Evolutionary conservation across 2,888 invertebrate species (phyloP).

Genomic region (Rosalia funebris): DNA sequence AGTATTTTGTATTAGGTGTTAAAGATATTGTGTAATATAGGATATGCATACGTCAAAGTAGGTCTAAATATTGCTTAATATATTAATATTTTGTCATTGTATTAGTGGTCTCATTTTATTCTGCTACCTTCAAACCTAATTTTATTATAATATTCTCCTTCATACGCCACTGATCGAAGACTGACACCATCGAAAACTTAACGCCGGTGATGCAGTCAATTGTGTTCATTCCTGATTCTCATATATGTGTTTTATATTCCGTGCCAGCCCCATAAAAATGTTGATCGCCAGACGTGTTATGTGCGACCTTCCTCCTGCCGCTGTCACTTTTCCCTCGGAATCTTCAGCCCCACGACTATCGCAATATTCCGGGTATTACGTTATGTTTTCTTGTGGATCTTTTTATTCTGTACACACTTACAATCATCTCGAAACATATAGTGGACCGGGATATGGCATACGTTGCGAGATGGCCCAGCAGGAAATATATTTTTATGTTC

Average conservation of each 20-base stretch:
- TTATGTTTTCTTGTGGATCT: constrained; percentile 27
- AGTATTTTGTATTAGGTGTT: too few relatives aligned
- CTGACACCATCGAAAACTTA: too few relatives aligned
- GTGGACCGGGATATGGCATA: constrained; percentile 33
- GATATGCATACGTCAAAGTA: too few relatives aligned
- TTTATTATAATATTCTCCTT: too few relatives aligned
- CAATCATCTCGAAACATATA: constrained; percentile 31
- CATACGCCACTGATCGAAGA: too few relatives aligned
- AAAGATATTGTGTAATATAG: too few relatives aligned
- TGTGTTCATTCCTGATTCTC: constrained; percentile 57
- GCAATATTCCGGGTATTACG: constrained; percentile 31
- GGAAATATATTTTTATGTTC: not conserved
- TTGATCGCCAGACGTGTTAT: constrained; percentile 50
- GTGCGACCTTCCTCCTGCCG: constrained; percentile 42
- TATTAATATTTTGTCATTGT: too few relatives aligned
- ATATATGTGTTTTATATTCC: constrained; percentile 57
- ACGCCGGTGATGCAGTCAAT: constrained; percentile 52
- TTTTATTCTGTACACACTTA: constrained; percentile 38
- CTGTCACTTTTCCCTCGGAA: constrained; percentile 25
- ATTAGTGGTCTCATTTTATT: too few relatives aligned
- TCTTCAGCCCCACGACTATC: constrained; percentile 17
- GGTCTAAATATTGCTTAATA: too few relatives aligned
- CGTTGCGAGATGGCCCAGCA: too few relatives aligned
- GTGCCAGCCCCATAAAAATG: constrained; percentile 51
- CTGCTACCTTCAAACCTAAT: too few relatives aligned